These are phyloP conservation scores for Tadarida brasiliensis DNA, from an alignment of 2,797 vertebrate species.

Conservation along the genomic window DNA sequence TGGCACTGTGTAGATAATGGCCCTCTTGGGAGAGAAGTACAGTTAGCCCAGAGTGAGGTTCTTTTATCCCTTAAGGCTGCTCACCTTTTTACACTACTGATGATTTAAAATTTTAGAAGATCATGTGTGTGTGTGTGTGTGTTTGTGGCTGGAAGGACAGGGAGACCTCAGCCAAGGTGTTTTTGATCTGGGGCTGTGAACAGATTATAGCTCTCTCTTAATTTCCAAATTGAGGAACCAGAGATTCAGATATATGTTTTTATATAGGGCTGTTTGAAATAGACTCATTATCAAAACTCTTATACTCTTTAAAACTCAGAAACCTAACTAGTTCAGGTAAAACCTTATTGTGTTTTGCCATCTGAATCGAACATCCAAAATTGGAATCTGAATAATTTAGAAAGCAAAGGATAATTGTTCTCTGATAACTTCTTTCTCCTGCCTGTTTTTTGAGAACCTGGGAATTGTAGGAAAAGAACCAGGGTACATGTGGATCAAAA, in stretches of 20 bases:
- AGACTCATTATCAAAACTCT: neutral
- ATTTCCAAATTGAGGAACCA: neutral
- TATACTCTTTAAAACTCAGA: conserved; percentile 11
- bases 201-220: neutral
- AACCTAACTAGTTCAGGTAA: neutral
- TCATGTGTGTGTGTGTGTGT: neutral
- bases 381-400: neutral
- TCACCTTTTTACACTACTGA: neutral
- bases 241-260: conserved; percentile 19
- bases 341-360: neutral
- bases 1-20: neutral
- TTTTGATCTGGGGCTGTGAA: neutral
- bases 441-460: neutral
- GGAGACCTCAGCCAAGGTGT: neutral
- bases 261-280: conserved; percentile 18
- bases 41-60: neutral
- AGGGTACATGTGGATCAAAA: neutral
- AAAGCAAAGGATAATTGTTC: neutral
- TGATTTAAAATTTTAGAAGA: neutral
- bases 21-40: neutral
- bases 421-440: neutral
- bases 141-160: neutral
- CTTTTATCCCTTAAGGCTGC: neutral
- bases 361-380: neutral
- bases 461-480: neutral